phyloP scores from a whole-genome alignment of 2,113 vertebrate species.

The Podarcis muralis region DNA sequence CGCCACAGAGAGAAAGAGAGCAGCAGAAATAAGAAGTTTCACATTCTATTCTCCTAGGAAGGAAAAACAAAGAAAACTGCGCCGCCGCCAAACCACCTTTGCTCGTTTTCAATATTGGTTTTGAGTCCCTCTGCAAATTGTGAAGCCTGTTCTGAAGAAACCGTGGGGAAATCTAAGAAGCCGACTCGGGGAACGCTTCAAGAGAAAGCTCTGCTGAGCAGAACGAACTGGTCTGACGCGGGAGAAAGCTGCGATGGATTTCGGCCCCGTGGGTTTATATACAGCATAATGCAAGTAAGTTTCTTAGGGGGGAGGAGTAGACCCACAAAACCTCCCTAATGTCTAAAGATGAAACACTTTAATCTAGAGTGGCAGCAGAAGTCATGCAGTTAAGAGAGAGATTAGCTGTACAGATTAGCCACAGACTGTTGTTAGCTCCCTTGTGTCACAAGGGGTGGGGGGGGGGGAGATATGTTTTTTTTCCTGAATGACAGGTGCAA shows the following conservation, averaged over 20 bases:
- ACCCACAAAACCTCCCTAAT: not conserved
- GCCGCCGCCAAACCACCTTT: not conserved
- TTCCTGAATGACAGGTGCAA: not conserved
- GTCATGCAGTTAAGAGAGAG: not conserved
- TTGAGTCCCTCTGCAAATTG: not conserved
- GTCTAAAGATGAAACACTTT: not conserved
- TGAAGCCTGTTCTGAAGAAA: not conserved
- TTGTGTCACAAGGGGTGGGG: too few relatives aligned
- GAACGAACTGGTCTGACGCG: not conserved
- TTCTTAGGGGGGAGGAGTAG: too few relatives aligned
- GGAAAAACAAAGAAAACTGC: constrained; percentile 14
- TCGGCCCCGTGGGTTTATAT: not conserved
- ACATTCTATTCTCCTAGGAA: constrained; percentile 63
- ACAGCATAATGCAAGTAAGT: too few relatives aligned
- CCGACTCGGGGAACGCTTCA: too few relatives aligned
- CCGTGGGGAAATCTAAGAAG: not conserved
- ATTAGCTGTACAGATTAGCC: not conserved
- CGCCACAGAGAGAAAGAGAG: constrained; percentile 30
- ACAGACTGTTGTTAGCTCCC: too few relatives aligned
- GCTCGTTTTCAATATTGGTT: not conserved
- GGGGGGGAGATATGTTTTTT: not conserved
- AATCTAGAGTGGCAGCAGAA: not conserved
- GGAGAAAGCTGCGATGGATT: too few relatives aligned
- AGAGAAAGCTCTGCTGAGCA: not conserved
- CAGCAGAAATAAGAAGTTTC: constrained; percentile 57